phyloP scores from a whole-genome alignment of 2,797 vertebrate genomes.

The Picus viridis region DNA sequence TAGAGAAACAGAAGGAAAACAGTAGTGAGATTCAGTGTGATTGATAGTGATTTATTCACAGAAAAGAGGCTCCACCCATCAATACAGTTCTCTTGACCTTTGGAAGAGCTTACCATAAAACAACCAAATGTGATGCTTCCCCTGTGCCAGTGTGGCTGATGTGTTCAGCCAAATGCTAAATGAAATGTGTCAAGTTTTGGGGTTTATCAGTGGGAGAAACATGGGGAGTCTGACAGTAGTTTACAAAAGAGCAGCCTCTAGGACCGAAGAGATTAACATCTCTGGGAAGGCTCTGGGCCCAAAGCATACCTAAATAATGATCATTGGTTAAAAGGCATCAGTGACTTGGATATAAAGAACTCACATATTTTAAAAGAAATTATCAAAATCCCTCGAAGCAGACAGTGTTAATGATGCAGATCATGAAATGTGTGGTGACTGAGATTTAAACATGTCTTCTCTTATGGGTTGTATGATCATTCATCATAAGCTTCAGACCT shows the following conservation, averaged over 20 bases:
- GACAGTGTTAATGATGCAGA: constrained; percentile 38
- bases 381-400: constrained; percentile 47
- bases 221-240: neutral
- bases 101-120: neutral
- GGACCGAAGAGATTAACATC: neutral
- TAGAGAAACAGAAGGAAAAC: neutral
- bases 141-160: neutral
- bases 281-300: neutral
- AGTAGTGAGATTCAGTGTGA: neutral
- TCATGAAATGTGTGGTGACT: constrained; percentile 26
- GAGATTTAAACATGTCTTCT: constrained; percentile 41
- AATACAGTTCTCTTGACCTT: neutral
- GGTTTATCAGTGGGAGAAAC: neutral
- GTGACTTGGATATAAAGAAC: constrained; percentile 23
- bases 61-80: neutral
- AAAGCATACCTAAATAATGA: constrained; percentile 18
- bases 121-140: neutral
- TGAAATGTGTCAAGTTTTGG: neutral
- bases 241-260: neutral
- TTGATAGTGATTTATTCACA: neutral
- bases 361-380: constrained; percentile 13
- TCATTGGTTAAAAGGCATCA: constrained; percentile 20
- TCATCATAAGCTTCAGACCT: constrained; percentile 47
- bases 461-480: constrained; percentile 16
- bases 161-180: neutral